A percentile compares a stretch with the other conserved stretches of the same genome.
Conservation (phyloP, 2,888 invertebrate species). For the Lasioglossum zephyrum region DNA sequence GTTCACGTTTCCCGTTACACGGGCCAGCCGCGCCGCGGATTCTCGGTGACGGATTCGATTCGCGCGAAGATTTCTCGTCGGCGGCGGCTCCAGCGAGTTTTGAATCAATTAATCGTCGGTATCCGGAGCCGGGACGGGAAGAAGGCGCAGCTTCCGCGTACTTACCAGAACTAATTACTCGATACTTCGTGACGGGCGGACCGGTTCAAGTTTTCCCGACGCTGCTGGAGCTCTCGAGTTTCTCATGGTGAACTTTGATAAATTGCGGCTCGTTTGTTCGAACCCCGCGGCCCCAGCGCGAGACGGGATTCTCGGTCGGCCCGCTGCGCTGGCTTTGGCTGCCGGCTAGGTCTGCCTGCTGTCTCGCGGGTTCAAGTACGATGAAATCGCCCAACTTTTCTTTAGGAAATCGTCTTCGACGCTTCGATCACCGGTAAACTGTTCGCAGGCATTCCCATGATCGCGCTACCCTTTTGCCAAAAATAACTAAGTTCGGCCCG, state of each 20-base stretch:
- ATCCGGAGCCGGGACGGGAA: constrained; percentile 22
- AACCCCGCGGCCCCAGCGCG: background rate
- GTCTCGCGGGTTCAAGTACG: too few species aligned
- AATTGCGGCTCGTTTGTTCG: constrained; percentile 64
- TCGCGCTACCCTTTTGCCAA: too few species aligned
- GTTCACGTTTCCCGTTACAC: background rate
- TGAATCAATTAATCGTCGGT: constrained; percentile 62
- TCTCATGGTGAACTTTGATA: constrained; percentile 64
- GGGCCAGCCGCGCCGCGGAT: background rate
- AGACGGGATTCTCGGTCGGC: background rate
- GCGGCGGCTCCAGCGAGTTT: constrained; percentile 35
- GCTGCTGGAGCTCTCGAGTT: constrained; percentile 37
- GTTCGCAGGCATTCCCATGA: too few species aligned
- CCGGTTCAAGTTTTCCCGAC: constrained; percentile 55
- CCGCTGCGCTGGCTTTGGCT: background rate
- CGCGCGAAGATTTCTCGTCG: background rate
- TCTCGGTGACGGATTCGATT: background rate
- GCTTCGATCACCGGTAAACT: background rate
- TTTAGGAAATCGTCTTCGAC: background rate
- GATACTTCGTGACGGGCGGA: constrained; percentile 59
- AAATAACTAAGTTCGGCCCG: too few species aligned
- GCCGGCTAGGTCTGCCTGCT: background rate
- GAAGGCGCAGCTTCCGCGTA: constrained; percentile 56
- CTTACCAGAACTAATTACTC: constrained; percentile 68
- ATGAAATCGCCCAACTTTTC: background rate